These are phyloP conservation scores for Chymomyza fuscimana DNA, from an alignment of 2,888 invertebrate species.

Conservation along the genomic window DNA sequence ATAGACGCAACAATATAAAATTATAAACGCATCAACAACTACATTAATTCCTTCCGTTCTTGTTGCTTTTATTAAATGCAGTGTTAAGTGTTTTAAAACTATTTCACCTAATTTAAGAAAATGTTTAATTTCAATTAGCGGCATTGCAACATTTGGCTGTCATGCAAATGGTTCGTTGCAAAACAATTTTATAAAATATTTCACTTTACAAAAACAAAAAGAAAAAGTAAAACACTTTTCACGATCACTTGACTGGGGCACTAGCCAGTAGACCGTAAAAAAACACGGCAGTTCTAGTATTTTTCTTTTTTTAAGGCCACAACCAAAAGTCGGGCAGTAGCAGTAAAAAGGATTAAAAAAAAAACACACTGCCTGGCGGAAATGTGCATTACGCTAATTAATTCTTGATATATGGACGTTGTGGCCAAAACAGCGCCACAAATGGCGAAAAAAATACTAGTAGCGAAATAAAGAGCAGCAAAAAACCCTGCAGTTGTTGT, in stretches of 20 bases:
- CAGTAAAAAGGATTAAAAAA: not conserved
- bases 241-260: conserved; percentile 55
- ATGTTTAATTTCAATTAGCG: conserved; percentile 1
- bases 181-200: not conserved
- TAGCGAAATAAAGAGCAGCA: not conserved
- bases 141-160: not conserved
- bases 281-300: not conserved
- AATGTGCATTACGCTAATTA: conserved; percentile 71
- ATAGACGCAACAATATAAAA: too few species aligned
- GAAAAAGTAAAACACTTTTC: conserved; percentile 56
- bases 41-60: too few species aligned
- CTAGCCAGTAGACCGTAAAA: not conserved
- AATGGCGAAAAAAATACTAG: conserved; percentile 53
- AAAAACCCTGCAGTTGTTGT: not conserved
- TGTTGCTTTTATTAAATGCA: too few species aligned
- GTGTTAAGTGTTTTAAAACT: not conserved
- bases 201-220: not conserved
- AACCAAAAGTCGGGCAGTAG: not conserved
- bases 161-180: not conserved
- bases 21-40: too few species aligned
- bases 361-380: conserved; percentile 8
- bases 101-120: conserved; percentile 1
- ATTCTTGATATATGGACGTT: conserved; percentile 71
- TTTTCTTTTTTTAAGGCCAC: not conserved
- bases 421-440: conserved; percentile 57